phyloP scores from a whole-genome alignment of 2,113 vertebrate genomes.

The Acanthochromis polyacanthus region DNA sequence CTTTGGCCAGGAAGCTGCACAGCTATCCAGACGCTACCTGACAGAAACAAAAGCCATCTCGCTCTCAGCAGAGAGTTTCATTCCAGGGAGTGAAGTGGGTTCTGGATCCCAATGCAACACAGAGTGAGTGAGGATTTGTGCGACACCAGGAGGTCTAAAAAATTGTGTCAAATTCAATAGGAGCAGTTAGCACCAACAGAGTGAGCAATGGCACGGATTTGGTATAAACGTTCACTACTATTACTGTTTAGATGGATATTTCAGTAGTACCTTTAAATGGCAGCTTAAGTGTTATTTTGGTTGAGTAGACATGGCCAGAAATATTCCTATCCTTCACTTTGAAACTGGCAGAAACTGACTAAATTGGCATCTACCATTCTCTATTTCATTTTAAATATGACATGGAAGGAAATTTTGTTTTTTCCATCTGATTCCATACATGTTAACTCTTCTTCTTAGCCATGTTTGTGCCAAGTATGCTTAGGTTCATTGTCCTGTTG shows the following conservation, averaged over 20 bases:
- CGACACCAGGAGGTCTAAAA: neutral
- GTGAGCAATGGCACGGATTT: neutral
- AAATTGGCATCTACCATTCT: neutral
- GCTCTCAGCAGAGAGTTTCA: conserved; percentile 4
- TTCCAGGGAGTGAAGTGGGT: conserved; percentile 6
- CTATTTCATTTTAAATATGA: neutral
- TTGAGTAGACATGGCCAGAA: neutral
- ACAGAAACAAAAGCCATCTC: conserved; percentile 27
- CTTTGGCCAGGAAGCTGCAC: conserved; percentile 15
- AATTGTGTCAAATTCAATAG: neutral
- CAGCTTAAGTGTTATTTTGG: neutral
- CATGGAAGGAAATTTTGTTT: no score
- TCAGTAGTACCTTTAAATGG: neutral
- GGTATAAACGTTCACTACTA: neutral
- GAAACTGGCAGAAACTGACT: no score
- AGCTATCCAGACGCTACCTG: conserved; percentile 40
- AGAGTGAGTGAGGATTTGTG: conserved; percentile 4
- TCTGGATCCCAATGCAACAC: conserved; percentile 7
- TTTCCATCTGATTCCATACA: no score
- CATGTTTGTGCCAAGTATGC: neutral
- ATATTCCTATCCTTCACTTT: no score
- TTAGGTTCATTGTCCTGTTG: no score
- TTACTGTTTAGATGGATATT: neutral
- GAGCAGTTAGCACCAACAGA: neutral
- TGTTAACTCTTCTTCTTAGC: neutral